Percentiles rank a stretch among this genome's conserved stretches.
Conservation (phyloP, 2,113 vertebrate species). For the Brachionichthys hirsutus region DNA sequence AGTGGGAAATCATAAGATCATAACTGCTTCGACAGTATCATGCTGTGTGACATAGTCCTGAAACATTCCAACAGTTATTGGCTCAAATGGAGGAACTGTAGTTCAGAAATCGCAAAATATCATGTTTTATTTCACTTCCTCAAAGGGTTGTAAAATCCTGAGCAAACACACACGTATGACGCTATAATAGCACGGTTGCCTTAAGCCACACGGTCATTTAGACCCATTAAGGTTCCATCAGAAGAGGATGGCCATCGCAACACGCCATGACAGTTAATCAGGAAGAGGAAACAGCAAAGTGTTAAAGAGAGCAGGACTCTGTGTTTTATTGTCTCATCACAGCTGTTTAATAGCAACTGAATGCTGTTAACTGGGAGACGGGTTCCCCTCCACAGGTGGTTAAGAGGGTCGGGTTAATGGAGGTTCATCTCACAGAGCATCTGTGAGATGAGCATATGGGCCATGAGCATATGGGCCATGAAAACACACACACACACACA, state of each 20-base stretch:
- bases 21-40: too few relatives aligned
- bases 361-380: constrained; percentile 7
- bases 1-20: not conserved
- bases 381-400: constrained; percentile 1
- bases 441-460: not conserved
- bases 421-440: not conserved
- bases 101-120: too few relatives aligned
- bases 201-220: constrained; percentile 21
- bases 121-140: too few relatives aligned
- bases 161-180: constrained; percentile 49
- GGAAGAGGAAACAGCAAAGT: constrained; percentile 27
- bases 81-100: too few relatives aligned
- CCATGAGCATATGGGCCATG: not conserved
- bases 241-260: constrained; percentile 27
- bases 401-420: constrained; percentile 32
- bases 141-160: constrained; percentile 35
- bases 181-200: constrained; percentile 30
- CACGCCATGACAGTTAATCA: constrained; percentile 13
- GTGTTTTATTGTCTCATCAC: constrained; percentile 35
- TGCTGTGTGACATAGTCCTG: too few relatives aligned
- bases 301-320: constrained; percentile 26
- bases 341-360: constrained; percentile 26
- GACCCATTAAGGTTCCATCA: constrained; percentile 16
- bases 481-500: not conserved
- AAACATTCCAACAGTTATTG: too few relatives aligned